Conservation (phyloP, 2,113 vertebrate genomes). For the Catagonus wagneri region DNA sequence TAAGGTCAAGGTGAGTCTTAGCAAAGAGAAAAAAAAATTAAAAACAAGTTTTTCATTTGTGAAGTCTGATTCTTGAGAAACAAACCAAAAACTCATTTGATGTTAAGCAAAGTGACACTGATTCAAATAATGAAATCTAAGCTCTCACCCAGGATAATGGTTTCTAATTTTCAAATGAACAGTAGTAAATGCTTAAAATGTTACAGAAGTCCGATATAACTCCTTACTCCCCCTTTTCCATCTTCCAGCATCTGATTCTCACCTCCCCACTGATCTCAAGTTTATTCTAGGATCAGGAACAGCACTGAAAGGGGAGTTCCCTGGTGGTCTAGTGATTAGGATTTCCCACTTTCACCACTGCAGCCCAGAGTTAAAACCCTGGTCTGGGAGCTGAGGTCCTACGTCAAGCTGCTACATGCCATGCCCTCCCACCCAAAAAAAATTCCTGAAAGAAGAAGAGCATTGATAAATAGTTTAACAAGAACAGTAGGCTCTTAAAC, state of each 20-base stretch:
- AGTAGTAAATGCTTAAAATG: neutral
- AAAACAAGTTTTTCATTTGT: conserved; percentile 18
- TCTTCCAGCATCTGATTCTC: neutral
- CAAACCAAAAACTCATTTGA: conserved; percentile 16
- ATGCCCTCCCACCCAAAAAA: too few species aligned
- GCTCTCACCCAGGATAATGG: neutral
- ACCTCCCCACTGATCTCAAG: neutral
- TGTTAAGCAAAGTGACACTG: conserved; percentile 37
- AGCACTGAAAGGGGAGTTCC: neutral
- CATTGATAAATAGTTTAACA: neutral
- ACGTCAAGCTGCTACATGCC: too few species aligned
- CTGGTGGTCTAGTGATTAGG: too few species aligned
- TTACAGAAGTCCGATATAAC: neutral
- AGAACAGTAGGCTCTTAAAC: neutral
- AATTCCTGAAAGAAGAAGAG: neutral
- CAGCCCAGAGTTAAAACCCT: too few species aligned
- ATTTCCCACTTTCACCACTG: too few species aligned
- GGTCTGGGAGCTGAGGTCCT: too few species aligned
- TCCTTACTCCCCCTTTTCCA: neutral
- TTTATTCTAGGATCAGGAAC: conserved; percentile 19
- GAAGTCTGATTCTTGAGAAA: conserved; percentile 42
- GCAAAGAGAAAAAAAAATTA: neutral
- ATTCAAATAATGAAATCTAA: conserved; percentile 52
- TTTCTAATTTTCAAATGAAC: conserved; percentile 58
- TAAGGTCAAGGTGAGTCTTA: conserved; percentile 96